These are phyloP conservation scores for Lichenostomus cassidix DNA, from an alignment of 2,113 vertebrate genomes.

Conservation along the genomic window DNA sequence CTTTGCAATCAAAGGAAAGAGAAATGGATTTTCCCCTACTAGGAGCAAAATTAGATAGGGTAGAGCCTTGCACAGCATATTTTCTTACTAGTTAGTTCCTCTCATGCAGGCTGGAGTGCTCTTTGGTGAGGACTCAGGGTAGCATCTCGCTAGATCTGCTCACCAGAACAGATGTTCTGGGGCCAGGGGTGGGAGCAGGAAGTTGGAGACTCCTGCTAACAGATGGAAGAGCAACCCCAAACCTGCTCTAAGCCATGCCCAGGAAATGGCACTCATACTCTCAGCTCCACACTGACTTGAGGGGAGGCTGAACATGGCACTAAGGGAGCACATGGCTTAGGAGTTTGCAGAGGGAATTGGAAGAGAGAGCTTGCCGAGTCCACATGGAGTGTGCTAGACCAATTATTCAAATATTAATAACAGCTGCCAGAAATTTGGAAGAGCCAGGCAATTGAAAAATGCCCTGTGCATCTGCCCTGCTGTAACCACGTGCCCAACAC, in stretches of 20 bases:
- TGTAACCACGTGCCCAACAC: neutral
- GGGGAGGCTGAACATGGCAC: neutral
- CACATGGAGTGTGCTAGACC: neutral
- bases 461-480: constrained; percentile 4
- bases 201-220: neutral
- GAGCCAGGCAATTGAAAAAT: neutral
- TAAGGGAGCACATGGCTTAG: neutral
- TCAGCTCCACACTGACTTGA: neutral
- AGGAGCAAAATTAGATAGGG: neutral
- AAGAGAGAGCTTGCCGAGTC: neutral
- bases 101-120: neutral
- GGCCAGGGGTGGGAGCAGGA: neutral
- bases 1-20: neutral
- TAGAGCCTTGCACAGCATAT: neutral
- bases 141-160: neutral
- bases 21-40: neutral
- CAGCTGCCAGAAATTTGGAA: neutral
- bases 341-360: neutral
- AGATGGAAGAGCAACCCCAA: neutral
- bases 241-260: neutral
- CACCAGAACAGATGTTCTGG: neutral
- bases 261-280: neutral
- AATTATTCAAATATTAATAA: constrained; percentile 5
- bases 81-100: neutral
- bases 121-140: neutral